Evolutionary conservation across 2,113 vertebrate genomes (phyloP).

Genomic region (Hemiprocne comata): DNA sequence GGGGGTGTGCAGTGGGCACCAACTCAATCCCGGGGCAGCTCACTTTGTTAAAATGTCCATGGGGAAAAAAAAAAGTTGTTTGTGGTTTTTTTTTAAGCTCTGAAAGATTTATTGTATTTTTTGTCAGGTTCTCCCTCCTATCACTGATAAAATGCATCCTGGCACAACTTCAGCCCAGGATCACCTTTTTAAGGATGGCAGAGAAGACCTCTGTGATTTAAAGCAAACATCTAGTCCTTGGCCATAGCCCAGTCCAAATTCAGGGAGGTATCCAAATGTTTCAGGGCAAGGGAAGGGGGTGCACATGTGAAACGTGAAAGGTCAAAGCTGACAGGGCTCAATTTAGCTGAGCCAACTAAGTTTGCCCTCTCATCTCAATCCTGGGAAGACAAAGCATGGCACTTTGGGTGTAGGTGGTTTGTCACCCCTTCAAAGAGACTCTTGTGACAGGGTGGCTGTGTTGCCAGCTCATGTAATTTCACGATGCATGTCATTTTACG

Average conservation of each 20-base stretch:
- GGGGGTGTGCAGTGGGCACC: rapidly evolving
- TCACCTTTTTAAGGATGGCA: not conserved
- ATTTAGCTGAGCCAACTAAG: not conserved
- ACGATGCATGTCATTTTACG: not conserved
- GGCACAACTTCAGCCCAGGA: not conserved
- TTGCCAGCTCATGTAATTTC: not conserved
- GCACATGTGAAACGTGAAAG: not conserved
- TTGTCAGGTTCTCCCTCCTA: not conserved
- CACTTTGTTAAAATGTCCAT: not conserved
- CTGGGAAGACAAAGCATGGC: not conserved
- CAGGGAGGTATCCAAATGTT: not conserved
- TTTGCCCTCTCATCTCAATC: not conserved
- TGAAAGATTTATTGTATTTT: not conserved
- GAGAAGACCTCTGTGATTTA: not conserved
- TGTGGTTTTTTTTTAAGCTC: not conserved
- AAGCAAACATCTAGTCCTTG: not conserved
- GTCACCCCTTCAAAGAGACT: not conserved
- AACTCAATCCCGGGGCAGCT: not conserved
- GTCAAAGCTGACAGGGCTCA: not conserved
- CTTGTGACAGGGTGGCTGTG: not conserved
- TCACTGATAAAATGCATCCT: not conserved
- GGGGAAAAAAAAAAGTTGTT: not conserved
- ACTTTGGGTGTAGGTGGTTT: not conserved
- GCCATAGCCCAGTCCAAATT: not conserved
- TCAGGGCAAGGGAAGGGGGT: not conserved